Evolutionary conservation across 2,113 vertebrate genomes (phyloP).

Genomic region (Carassius auratus): DNA sequence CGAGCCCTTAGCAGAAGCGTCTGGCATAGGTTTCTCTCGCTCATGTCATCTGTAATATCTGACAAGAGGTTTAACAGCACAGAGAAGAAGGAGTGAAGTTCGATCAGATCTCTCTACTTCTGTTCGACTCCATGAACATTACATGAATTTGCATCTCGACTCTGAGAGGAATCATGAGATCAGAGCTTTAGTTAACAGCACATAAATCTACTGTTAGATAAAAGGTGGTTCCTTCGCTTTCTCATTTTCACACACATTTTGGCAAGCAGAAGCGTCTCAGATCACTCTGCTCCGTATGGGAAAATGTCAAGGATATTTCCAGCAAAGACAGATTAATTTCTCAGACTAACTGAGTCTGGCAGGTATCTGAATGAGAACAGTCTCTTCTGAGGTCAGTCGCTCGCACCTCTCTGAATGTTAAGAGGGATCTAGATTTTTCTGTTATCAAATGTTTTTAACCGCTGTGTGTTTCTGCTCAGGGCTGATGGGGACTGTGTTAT

Average conservation of each 20-base stretch:
- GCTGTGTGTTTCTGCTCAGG: too few relatives aligned
- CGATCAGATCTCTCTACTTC: too few relatives aligned
- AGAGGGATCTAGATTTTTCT: neutral
- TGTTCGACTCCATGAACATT: too few relatives aligned
- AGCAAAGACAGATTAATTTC: conserved; percentile 58
- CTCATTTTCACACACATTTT: too few relatives aligned
- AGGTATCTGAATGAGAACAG: conserved; percentile 52
- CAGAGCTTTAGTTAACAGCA: too few relatives aligned
- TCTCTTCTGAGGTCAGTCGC: neutral
- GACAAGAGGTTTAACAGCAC: neutral
- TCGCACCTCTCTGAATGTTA: neutral
- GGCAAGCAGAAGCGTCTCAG: neutral
- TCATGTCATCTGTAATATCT: neutral
- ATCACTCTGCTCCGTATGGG: conserved; percentile 17
- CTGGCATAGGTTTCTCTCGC: neutral
- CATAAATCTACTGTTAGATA: neutral
- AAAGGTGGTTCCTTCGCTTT: neutral
- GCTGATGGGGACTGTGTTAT: neutral
- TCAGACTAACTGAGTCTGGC: conserved; percentile 55
- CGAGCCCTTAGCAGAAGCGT: neutral
- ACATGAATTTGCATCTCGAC: too few relatives aligned
- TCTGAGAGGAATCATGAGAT: too few relatives aligned
- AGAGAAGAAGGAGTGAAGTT: too few relatives aligned
- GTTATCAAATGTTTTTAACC: too few relatives aligned
- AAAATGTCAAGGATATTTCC: conserved; percentile 58